These are phyloP conservation scores for Anser brachyrhynchus DNA, from an alignment of 2,113 vertebrate genomes.

Conservation along the genomic window DNA sequence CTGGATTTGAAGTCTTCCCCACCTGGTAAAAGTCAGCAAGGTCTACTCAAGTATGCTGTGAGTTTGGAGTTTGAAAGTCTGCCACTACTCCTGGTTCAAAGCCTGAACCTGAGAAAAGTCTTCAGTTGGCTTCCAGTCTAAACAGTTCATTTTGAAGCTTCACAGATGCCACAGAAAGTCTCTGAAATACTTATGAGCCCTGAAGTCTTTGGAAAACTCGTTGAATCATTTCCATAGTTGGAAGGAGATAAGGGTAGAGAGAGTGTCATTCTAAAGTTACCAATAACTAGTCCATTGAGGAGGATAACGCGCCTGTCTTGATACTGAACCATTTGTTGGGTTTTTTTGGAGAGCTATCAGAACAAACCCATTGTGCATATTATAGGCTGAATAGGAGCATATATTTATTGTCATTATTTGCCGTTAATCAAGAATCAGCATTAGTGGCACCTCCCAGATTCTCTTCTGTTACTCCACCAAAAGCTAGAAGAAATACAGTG, in stretches of 20 bases:
- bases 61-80: neutral
- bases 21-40: neutral
- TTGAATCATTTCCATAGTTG: neutral
- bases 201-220: neutral
- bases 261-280: neutral
- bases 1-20: neutral
- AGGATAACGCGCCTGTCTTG: neutral
- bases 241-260: neutral
- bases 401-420: neutral
- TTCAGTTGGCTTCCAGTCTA: neutral
- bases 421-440: neutral
- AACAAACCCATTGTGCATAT: neutral
- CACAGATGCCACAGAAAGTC: neutral
- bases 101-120: neutral
- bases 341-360: neutral
- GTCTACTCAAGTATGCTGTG: neutral
- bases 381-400: neutral
- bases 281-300: neutral
- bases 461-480: neutral
- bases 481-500: neutral
- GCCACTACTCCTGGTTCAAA: neutral
- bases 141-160: neutral
- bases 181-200: neutral
- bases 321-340: neutral
- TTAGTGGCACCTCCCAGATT: neutral